A percentile compares a stretch with the other conserved stretches of the same genome.
Evolutionary conservation across 2,888 invertebrate species (phyloP).

Genomic region (Oligia strigilis): DNA sequence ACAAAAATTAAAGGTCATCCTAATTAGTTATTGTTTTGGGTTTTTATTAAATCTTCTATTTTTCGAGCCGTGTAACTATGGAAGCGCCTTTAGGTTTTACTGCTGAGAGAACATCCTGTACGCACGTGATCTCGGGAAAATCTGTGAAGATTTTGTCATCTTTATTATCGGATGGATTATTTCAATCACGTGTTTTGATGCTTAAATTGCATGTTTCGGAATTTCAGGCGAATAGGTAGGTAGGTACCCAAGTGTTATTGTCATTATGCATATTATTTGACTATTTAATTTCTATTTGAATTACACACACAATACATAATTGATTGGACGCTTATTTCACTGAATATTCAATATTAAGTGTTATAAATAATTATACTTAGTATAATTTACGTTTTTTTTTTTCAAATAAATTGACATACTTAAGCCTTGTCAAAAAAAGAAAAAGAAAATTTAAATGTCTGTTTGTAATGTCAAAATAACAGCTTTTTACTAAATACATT

Average conservation of each 20-base stretch:
- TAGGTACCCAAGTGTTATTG: neutral
- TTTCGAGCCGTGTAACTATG: neutral
- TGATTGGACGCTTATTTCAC: slow-evolving; percentile 7
- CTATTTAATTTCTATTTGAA: slow-evolving; percentile 9
- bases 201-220: neutral
- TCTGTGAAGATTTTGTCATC: slow-evolving; percentile 3
- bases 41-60: neutral
- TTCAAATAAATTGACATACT: too few species aligned
- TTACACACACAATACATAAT: neutral
- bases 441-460: neutral
- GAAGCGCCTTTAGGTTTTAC: neutral
- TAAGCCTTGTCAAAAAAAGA: too few species aligned
- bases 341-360: slow-evolving; percentile 5
- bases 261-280: slow-evolving; percentile 1
- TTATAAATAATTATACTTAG: neutral
- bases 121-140: neutral
- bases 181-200: neutral
- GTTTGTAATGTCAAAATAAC: neutral
- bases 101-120: slow-evolving; percentile 1
- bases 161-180: slow-evolving; percentile 20
- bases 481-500: neutral
- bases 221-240: neutral
- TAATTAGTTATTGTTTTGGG: neutral
- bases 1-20: too few species aligned
- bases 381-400: neutral